Evolutionary conservation across 2,797 vertebrate genomes (phyloP), one percentile per base, ranked within the genome.

Genomic region (Gymnopithys bicolor): DNA sequence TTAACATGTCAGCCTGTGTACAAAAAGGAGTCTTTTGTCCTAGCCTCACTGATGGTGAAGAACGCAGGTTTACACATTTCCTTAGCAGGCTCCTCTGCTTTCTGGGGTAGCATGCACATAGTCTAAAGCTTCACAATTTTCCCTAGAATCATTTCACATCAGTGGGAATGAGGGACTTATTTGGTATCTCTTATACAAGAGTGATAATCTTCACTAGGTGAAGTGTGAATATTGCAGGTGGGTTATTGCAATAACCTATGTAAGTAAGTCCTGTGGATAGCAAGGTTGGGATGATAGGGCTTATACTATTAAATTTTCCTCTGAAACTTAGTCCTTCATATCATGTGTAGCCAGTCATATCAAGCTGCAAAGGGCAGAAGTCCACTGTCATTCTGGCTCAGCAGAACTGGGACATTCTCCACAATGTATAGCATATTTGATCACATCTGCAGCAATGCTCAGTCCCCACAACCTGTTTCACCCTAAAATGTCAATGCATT

Each of bases 381-480:
- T 49, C 32, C 0, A 2, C 41, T 81, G 68, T 55, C 10, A 1
- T 67, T 94, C 60, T 48, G 39, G 3, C 2, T 9, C 55, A 43
- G 30, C 27, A 51, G 71, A 67, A 55, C 25, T 68, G 32, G 24
- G 37, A 63, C 12, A 3, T 74, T 74, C 49, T 79, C 58, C 32
- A 51, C 25, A 49, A 33, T 2, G 0, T 27, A 32, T 4, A 60
- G 33, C 1, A 7, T 14, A 21, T 81, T 41, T 52, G n/a, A 6
- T 81, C n/a, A 24, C 0, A 2, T 59, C 60, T 76, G n/a, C 55
- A 90, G 43, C 28, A 53, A 11, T 25, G 39, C 27, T 79, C 62
- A n/a, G 48, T 77, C 32, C 23, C 7, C 30, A 53, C 15, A 35
- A 14, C 8, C 75, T 49, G 8, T 69, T 88, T 82, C 51, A 71